These are phyloP conservation scores for Mustela nigripes DNA, from an alignment of 2,113 vertebrate genomes.

Conservation along the genomic window DNA sequence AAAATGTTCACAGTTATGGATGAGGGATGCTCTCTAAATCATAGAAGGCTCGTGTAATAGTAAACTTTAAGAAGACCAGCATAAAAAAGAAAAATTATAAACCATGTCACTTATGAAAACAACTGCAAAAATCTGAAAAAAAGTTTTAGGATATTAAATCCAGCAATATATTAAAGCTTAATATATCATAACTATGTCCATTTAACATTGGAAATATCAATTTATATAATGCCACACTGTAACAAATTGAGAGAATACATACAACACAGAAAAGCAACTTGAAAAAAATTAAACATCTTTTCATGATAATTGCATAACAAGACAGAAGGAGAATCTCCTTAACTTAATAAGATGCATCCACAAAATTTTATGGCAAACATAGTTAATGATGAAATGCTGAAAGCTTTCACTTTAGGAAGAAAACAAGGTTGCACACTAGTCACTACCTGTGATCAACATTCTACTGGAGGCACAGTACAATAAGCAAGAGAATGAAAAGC, in stretches of 20 bases:
- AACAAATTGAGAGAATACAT: background rate
- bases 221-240: background rate
- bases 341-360: background rate
- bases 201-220: background rate
- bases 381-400: background rate
- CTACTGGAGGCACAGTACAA: background rate
- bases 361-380: background rate
- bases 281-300: background rate
- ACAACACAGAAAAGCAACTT: background rate
- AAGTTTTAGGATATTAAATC: background rate
- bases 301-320: background rate
- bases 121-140: background rate
- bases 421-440: background rate
- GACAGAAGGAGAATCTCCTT: background rate
- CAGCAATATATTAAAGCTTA: background rate
- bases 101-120: background rate
- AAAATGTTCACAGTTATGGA: background rate
- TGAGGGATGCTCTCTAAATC: background rate
- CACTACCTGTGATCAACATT: background rate
- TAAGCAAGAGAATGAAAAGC: background rate
- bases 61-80: background rate
- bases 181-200: background rate
- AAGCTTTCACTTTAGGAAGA: background rate
- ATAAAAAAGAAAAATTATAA: slow-evolving; percentile 19
- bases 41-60: background rate